Percentiles rank a stretch among this genome's conserved stretches.
Conservation (phyloP, 2,888 invertebrate species). For the Portevinia maculata region DNA sequence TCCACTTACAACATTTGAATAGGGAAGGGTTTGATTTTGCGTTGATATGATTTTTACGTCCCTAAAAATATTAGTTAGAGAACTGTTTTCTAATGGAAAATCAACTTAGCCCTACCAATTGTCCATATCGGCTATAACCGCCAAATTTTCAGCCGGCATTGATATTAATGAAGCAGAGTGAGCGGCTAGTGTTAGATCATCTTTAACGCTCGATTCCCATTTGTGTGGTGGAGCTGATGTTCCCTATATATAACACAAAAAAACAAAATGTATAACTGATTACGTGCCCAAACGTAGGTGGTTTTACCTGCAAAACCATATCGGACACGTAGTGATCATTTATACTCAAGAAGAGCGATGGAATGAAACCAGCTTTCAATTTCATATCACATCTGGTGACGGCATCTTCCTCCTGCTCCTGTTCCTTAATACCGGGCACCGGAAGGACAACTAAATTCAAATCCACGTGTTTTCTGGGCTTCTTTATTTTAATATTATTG, state of each 20-base stretch:
- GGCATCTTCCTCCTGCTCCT: slow-evolving; percentile 79
- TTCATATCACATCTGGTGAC: slow-evolving; percentile 77
- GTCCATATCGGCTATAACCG: slow-evolving; percentile 91
- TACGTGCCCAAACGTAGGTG: not conserved
- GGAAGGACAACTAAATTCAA: slow-evolving; percentile 79
- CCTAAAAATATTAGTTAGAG: slow-evolving; percentile 78
- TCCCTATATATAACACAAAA: slow-evolving; percentile 83
- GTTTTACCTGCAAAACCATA: slow-evolving; percentile 88
- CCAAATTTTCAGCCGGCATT: slow-evolving; percentile 90
- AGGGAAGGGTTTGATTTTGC: slow-evolving; percentile 83
- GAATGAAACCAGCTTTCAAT: slow-evolving; percentile 84
- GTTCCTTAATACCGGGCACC: slow-evolving; percentile 83
- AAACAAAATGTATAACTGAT: slow-evolving; percentile 53
- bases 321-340: slow-evolving; percentile 88
- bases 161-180: slow-evolving; percentile 86
- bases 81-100: not conserved
- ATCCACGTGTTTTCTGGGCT: slow-evolving; percentile 46
- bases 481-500: slow-evolving; percentile 47
- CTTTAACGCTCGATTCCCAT: slow-evolving; percentile 85
- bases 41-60: slow-evolving; percentile 84
- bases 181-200: slow-evolving; percentile 84
- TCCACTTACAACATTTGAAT: slow-evolving; percentile 82
- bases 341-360: slow-evolving; percentile 86
- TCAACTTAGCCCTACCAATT: slow-evolving; percentile 86
- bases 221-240: slow-evolving; percentile 84